Base-by-base conservation (phyloP, 2,797 vertebrate species). In the Eulemur mongoz region DNA sequence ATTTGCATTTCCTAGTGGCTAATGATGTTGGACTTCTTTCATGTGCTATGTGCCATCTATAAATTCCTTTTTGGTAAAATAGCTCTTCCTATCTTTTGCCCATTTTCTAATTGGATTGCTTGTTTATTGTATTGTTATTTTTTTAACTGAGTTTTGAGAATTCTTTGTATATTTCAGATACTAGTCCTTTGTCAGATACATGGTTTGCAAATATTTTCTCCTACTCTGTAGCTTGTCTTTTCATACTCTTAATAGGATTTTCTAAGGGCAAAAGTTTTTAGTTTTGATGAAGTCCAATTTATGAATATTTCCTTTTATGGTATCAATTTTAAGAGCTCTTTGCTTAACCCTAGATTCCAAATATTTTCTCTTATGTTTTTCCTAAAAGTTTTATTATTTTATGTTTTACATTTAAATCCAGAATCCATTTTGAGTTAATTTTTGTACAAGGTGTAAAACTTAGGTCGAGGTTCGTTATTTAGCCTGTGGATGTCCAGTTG, bases 51-150 rank as follows among this genome's bases (percentile, higher is more conserved):
- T 61, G 43, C 38, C 92, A 40, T 67, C 67, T 67, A 14, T 20
- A 12, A 69, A 45, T 94, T 12, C 32, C 57, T 54, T 73, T 80
- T 92, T 45, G 45, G n/a, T 72, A 52, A 92, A 86, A 65, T 59
- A 22, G 84, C 6, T 83, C 54, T 48, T 72, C 18, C 4, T 67
- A 43, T 67, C 30, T 94, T 94, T 91, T 94, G 59, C 40, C 52
- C 65, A n/a, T 87, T 95, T 92, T 88, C 70, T 89, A 84, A 69
- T 48, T 84, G 43, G 54, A 89, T 87, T 43, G 25, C 82, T 78
- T 91, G 18, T 61, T 89, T 90, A 18, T 63, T 90, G 57, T 83
- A 25, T 43, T 72, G 25, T 48, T 70, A 3, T 22, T 48, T 70
- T 54, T 73, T 20, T 2, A 11, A 4, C 65, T 63, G 72, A 48